phyloP scores from a whole-genome alignment of 2,113 vertebrate genomes.

The Mus musculus region DNA sequence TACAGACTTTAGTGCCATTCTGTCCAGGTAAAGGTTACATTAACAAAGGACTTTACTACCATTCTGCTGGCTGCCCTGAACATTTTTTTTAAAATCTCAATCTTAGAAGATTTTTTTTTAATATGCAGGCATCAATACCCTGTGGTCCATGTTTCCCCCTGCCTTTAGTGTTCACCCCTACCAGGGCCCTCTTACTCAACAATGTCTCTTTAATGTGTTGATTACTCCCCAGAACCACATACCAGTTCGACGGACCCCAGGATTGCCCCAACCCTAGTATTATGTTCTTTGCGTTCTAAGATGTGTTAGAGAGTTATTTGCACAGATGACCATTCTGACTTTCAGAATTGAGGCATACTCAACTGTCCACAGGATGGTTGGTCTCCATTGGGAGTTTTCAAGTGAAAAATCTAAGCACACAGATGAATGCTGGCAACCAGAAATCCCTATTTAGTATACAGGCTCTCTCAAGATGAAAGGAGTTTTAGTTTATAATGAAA shows the following conservation, averaged over 20 bases:
- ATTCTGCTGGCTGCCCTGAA: neutral
- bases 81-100: neutral
- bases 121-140: conserved; percentile 12
- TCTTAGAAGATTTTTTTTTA: neutral
- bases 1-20: neutral
- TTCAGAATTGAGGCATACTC: conserved; percentile 51
- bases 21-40: neutral
- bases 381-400: conserved; percentile 60
- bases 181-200: neutral
- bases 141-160: no score
- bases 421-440: conserved; percentile 64
- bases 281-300: conserved; percentile 62
- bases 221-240: neutral
- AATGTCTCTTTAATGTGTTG: conserved; percentile 20
- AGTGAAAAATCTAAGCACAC: conserved; percentile 71
- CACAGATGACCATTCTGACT: conserved; percentile 65
- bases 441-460: conserved; percentile 63
- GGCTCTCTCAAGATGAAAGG: conserved; percentile 53
- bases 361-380: conserved; percentile 65
- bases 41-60: no score
- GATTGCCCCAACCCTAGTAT: neutral
- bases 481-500: conserved; percentile 67
- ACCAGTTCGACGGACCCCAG: neutral
- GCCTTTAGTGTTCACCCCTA: neutral
- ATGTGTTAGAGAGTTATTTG: conserved; percentile 41